Evolutionary conservation across 2,888 invertebrate genomes (phyloP).

Genomic region (Rhogogaster chlorosoma): DNA sequence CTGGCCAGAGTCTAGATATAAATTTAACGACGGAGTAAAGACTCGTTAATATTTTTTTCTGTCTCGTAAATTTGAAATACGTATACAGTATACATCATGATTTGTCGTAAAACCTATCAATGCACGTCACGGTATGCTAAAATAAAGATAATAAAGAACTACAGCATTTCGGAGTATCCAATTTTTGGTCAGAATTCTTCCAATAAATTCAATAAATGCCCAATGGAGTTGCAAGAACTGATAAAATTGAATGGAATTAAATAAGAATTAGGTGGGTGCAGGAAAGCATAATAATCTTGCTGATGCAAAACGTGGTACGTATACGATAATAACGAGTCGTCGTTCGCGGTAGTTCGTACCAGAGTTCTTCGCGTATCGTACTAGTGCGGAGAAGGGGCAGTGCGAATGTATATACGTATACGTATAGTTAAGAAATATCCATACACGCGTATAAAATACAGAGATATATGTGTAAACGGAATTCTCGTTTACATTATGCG

Average conservation of each 20-base stretch:
- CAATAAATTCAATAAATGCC: too few species aligned
- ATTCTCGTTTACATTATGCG: neutral
- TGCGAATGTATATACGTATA: neutral
- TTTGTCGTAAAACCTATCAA: neutral
- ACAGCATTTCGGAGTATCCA: too few species aligned
- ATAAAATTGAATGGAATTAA: neutral
- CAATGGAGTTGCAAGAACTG: too few species aligned
- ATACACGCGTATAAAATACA: neutral
- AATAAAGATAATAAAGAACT: too few species aligned
- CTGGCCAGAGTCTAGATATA: neutral
- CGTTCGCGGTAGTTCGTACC: neutral
- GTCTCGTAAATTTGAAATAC: neutral
- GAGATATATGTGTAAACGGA: neutral
- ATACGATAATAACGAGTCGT: constrained; percentile 15
- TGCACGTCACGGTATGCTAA: neutral
- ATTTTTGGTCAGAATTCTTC: too few species aligned
- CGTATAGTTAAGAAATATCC: neutral
- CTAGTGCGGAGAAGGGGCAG: neutral
- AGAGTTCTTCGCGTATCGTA: neutral
- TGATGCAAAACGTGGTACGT: neutral
- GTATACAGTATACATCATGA: neutral
- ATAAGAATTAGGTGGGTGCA: neutral
- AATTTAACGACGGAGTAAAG: neutral
- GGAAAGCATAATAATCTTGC: neutral
- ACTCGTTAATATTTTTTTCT: neutral